phyloP scores from a whole-genome alignment of 2,113 vertebrate species.

The Nicator chloris region DNA sequence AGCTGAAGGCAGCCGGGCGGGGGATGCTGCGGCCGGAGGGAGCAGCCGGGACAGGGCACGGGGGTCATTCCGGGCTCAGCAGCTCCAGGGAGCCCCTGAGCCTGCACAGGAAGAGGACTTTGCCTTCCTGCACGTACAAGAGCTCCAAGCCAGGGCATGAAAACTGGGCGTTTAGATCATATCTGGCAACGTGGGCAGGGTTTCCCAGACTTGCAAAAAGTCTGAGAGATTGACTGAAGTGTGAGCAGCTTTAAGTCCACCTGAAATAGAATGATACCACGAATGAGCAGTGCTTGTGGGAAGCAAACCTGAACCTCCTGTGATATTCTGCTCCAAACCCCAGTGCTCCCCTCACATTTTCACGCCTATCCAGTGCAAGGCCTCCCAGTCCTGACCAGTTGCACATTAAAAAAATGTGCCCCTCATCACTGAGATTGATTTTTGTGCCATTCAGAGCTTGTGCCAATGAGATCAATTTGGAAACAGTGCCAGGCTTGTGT shows the following conservation, averaged over 20 bases:
- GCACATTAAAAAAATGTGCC: background rate
- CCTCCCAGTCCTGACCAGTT: background rate
- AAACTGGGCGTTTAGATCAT: background rate
- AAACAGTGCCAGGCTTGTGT: background rate
- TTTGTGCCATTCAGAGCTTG: background rate
- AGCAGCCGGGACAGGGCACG: background rate
- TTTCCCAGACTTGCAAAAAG: background rate
- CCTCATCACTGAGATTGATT: rapidly evolving
- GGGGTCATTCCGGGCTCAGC: background rate
- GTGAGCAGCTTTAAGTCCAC: background rate
- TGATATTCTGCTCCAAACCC: background rate
- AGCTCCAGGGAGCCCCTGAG: background rate
- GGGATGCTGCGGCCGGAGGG: background rate
- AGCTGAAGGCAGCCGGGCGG: background rate
- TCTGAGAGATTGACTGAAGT: background rate
- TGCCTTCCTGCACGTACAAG: background rate
- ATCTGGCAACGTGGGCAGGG: background rate
- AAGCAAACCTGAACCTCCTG: background rate
- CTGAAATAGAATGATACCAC: background rate
- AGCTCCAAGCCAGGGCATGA: background rate
- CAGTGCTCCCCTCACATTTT: background rate
- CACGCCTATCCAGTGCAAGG: background rate
- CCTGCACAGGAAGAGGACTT: background rate
- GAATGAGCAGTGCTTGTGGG: background rate
- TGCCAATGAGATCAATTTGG: background rate